Conservation (phyloP, 2,113 vertebrate species). For the Trematomus loennbergii region DNA sequence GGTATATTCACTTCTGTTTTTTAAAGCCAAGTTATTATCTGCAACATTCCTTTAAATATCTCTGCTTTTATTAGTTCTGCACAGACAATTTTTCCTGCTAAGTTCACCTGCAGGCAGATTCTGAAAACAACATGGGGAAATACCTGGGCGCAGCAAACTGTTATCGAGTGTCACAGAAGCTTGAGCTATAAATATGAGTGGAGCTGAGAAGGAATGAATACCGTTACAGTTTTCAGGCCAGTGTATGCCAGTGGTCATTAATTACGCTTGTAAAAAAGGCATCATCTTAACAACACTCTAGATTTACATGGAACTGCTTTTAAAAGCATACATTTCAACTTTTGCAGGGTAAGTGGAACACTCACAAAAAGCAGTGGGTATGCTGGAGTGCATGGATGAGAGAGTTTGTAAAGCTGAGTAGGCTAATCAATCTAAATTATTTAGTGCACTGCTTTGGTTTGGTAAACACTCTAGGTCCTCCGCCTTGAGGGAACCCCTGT, state of each 20-base stretch:
- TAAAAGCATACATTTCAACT: constrained; percentile 47
- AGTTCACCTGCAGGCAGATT: constrained; percentile 40
- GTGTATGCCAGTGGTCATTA: constrained; percentile 25
- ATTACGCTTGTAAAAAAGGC: constrained; percentile 27
- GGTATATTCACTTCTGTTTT: background rate
- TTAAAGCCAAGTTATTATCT: constrained; percentile 20
- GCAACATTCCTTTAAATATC: constrained; percentile 3
- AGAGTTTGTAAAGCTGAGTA: constrained; percentile 56
- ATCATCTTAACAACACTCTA: constrained; percentile 27
- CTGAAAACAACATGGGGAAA: constrained; percentile 45
- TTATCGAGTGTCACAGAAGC: constrained; percentile 28
- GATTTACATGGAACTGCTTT: constrained; percentile 46
- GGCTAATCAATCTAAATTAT: constrained; percentile 76
- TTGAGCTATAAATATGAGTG: constrained; percentile 34
- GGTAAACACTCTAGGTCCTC: constrained; percentile 63
- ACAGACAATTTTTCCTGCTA: constrained; percentile 27
- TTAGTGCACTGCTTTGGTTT: constrained; percentile 70
- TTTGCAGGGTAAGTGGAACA: constrained; percentile 22
- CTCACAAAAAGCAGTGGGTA: constrained; percentile 30
- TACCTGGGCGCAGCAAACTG: constrained; percentile 25
- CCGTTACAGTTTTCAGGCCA: constrained; percentile 30
- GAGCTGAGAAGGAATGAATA: constrained; percentile 52
- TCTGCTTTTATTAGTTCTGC: constrained; percentile 44
- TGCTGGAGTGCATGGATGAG: constrained; percentile 50
- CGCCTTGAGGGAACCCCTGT: constrained; percentile 54